phyloP scores from a whole-genome alignment of 2,888 invertebrate genomes.

The Deroplatys truncata region DNA sequence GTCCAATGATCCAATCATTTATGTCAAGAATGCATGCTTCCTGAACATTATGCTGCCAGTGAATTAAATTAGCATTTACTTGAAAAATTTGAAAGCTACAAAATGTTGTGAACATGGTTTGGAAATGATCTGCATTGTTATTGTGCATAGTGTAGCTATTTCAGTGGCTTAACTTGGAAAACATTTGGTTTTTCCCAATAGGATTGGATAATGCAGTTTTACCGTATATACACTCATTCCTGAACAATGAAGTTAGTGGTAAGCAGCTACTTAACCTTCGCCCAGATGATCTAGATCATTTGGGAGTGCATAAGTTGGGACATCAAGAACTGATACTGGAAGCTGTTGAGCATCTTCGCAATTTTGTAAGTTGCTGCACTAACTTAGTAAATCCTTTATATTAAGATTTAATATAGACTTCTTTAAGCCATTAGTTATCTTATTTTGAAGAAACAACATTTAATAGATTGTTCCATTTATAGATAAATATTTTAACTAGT shows the following conservation, averaged over 20 bases:
- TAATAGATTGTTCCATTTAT: too few species aligned
- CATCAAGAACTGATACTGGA: constrained; percentile 92
- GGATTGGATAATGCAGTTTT: constrained; percentile 76
- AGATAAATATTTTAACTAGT: too few species aligned
- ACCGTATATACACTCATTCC: constrained; percentile 75
- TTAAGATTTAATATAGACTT: not conserved
- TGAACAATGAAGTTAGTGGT: constrained; percentile 78
- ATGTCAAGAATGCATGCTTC: too few species aligned
- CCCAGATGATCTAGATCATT: constrained; percentile 81
- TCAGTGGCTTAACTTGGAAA: too few species aligned
- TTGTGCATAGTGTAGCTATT: too few species aligned
- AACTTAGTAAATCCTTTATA: not conserved
- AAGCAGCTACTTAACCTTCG: constrained; percentile 77
- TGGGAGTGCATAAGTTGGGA: constrained; percentile 82
- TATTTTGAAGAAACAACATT: too few species aligned
- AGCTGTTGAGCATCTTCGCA: constrained; percentile 83
- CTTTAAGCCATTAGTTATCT: not conserved
- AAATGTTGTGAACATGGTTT: too few species aligned
- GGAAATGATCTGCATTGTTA: too few species aligned
- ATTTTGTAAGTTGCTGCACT: constrained; percentile 64
- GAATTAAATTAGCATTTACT: too few species aligned
- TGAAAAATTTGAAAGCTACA: too few species aligned
- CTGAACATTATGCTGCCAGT: too few species aligned
- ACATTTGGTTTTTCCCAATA: constrained; percentile 42
- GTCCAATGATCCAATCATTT: too few species aligned